Percentiles rank a stretch among this genome's conserved stretches.
Evolutionary conservation across 1,140 invertebrate species (phyloP).

Genomic region (Whitmania pigra): DNA sequence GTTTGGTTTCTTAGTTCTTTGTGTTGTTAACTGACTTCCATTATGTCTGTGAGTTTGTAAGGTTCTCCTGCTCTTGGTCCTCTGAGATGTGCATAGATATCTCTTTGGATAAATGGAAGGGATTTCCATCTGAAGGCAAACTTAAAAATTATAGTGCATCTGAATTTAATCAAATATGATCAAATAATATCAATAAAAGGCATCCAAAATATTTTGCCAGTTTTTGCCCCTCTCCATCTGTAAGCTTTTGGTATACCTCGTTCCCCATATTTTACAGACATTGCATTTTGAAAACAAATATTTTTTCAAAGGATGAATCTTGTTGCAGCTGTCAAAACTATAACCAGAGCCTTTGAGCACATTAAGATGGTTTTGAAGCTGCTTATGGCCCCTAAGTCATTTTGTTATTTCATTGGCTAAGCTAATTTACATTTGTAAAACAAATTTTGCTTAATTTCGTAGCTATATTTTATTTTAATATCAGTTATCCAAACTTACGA

Average conservation of each 20-base stretch:
- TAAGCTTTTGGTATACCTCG: too few species aligned
- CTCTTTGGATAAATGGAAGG: slow-evolving; percentile 1
- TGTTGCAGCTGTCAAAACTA: too few species aligned
- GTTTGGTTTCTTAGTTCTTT: too few species aligned
- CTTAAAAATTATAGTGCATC: background rate
- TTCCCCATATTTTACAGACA: too few species aligned
- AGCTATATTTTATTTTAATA: background rate
- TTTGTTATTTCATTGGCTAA: background rate
- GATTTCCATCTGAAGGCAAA: background rate
- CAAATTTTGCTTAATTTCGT: background rate
- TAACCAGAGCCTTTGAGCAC: too few species aligned
- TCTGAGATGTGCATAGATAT: background rate
- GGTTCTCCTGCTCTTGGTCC: background rate
- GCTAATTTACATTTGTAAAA: background rate
- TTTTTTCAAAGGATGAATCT: too few species aligned
- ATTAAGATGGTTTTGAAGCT: too few species aligned
- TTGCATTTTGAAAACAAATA: too few species aligned
- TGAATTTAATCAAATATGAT: background rate
- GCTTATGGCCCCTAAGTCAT: too few species aligned
- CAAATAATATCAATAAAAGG: too few species aligned
- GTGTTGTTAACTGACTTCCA: background rate
- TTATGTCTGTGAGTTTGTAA: background rate
- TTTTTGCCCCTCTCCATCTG: too few species aligned
- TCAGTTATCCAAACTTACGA: background rate
- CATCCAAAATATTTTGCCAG: too few species aligned